Conservation (phyloP, 2,797 vertebrate genomes). For the Trachops cirrhosus region DNA sequence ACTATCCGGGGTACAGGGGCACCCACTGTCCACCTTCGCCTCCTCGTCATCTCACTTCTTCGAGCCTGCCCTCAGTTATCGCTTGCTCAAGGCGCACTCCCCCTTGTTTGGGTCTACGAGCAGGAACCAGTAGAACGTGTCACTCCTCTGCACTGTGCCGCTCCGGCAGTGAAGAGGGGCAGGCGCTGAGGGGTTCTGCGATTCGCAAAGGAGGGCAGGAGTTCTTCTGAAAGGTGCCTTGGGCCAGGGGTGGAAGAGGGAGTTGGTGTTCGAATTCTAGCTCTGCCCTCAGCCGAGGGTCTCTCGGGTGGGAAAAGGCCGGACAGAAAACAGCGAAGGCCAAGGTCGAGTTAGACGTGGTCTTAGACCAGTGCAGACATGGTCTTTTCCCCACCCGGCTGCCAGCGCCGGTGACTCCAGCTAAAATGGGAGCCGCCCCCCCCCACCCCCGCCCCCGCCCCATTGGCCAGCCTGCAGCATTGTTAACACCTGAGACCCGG, state of each 20-base stretch:
- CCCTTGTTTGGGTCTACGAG: too few species aligned
- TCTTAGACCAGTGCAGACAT: not conserved
- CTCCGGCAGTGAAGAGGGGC: not conserved
- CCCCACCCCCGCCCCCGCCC: too few species aligned
- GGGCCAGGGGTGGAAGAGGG: not conserved
- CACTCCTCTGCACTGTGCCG: not conserved
- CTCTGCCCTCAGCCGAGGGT: not conserved
- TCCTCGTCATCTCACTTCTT: not conserved
- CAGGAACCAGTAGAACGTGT: not conserved
- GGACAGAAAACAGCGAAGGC: not conserved
- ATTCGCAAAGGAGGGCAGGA: not conserved
- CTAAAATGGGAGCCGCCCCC: not conserved
- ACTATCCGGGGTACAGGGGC: accelerated
- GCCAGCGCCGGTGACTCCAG: accelerated
- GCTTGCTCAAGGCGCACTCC: not conserved
- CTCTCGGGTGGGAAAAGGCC: not conserved
- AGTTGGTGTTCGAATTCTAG: not conserved
- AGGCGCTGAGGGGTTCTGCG: not conserved
- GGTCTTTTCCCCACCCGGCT: not conserved
- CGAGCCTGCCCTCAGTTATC: accelerated
- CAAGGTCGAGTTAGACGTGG: accelerated
- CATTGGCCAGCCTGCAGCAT: not conserved
- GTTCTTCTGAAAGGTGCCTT: not conserved
- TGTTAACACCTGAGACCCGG: not conserved
- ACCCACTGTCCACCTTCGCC: not conserved